These are phyloP conservation scores for Caenorhabditis drosophilae DNA, from an alignment of 2,888 invertebrate species.

Conservation along the genomic window DNA sequence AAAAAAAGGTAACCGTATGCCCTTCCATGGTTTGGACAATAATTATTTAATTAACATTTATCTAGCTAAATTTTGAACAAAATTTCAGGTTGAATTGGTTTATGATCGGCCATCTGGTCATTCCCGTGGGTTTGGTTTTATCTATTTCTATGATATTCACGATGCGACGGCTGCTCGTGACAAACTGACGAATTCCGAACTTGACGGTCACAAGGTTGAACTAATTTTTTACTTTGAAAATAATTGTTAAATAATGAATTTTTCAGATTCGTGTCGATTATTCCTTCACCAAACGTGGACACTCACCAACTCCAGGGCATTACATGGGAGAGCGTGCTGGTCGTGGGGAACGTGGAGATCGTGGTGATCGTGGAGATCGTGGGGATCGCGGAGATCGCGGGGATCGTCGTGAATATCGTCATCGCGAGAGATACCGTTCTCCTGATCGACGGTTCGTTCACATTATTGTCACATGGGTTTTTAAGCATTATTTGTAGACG, in stretches of 20 bases:
- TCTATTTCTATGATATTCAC: constrained; percentile 57
- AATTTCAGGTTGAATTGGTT: constrained; percentile 79
- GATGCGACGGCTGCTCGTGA: constrained; percentile 59
- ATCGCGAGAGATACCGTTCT: neutral
- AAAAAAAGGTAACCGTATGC: too few species aligned
- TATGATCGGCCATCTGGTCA: constrained; percentile 83
- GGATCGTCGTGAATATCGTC: constrained; percentile 6
- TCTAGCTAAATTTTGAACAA: too few species aligned
- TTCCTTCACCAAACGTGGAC: constrained; percentile 62
- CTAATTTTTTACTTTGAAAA: too few species aligned
- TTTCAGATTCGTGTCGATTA: constrained; percentile 65
- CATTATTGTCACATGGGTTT: too few species aligned
- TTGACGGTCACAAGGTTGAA: constrained; percentile 51
- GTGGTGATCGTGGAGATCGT: constrained; percentile 7
- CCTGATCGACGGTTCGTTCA: too few species aligned
- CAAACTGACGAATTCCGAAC: constrained; percentile 44
- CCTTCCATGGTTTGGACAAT: too few species aligned
- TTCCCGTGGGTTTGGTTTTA: constrained; percentile 66
- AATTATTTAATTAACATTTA: too few species aligned
- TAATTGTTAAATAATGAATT: too few species aligned
- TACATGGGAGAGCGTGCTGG: constrained; percentile 59
- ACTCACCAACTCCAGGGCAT: constrained; percentile 65
- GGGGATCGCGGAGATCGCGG: constrained; percentile 11
- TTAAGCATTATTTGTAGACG: too few species aligned
- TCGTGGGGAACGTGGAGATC: constrained; percentile 12